phyloP scores from a whole-genome alignment of 2,888 invertebrate species.

The Gastrophysa polygoni region DNA sequence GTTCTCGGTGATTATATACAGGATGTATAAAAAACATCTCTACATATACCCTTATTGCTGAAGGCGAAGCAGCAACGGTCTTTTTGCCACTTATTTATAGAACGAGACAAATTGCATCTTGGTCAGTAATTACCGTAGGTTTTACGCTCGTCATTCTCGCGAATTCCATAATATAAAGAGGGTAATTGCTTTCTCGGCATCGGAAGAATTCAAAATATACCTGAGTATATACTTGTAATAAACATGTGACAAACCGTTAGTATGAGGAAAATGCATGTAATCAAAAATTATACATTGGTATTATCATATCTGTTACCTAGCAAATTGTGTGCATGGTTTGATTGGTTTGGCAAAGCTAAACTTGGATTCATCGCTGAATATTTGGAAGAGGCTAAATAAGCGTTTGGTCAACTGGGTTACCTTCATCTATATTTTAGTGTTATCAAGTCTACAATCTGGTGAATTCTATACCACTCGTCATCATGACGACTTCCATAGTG shows the following conservation, averaged over 20 bases:
- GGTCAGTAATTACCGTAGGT: conserved; percentile 34
- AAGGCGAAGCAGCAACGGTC: conserved; percentile 21
- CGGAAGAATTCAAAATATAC: conserved; percentile 19
- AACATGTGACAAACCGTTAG: background rate
- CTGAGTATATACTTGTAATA: conserved; percentile 13
- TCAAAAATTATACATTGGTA: no score
- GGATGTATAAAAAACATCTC: conserved; percentile 17
- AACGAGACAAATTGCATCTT: conserved; percentile 33
- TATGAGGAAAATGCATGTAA: background rate
- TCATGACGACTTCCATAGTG: no score
- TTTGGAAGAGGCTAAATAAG: no score
- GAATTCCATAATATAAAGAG: conserved; percentile 18
- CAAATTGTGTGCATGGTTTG: no score
- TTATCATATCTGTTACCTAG: no score
- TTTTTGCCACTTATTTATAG: conserved; percentile 33
- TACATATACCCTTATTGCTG: conserved; percentile 3
- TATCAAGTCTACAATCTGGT: no score
- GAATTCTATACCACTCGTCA: no score
- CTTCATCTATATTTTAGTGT: no score
- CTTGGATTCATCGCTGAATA: no score
- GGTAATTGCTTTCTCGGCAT: conserved; percentile 19
- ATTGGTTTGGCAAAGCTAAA: no score
- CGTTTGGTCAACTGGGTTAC: no score
- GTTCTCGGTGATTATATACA: conserved; percentile 12
- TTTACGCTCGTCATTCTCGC: conserved; percentile 35